Evolutionary conservation across 1,140 invertebrate species (phyloP), one percentile per base, ranked within the genome.

Genomic region (Cherax quadricarinatus): DNA sequence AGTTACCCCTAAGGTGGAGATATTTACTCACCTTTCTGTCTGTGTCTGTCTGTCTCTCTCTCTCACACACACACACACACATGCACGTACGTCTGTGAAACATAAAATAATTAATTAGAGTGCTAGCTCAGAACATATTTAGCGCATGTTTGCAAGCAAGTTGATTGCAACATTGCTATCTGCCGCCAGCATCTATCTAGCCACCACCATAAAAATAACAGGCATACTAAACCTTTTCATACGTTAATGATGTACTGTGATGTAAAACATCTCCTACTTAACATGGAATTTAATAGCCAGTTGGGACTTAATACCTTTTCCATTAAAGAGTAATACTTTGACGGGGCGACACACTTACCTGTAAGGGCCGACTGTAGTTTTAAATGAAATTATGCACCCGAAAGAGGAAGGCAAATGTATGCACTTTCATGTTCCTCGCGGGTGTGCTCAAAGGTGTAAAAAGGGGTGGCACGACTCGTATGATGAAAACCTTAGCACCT

Each of bases 401-500:
- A 66, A 82, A 62, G 79, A 66, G 90, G 85, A 53, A 75, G 90
- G 90, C 75, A 86, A 91, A 91, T 91, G 90, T 91, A 91, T 91
- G 90, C 90, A 91, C 84, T 91, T 91, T 66, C 90, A 91, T 91
- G 90, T 84, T 86, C 75, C 73, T 80, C 41, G 75, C 84, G 84
- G 90, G 83, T 91, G 90, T 91, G 90, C 90, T 91, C 73, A 87
- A 81, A 91, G 90, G 83, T 91, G 90, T 91, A 91, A 91, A 91
- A 87, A 86, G 30, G 84, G 90, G 84, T 81, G 90, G 90, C 83
- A 86, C 60, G 90, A 91, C 90, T 87, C 90, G 84, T 91, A 87
- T 91, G 90, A 91, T 91, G 90, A 91, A 91, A 91, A 91, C 90
- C 90, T 91, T 91, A 91, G 90, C 90, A 86, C 90, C 90, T 91